phyloP scores from a whole-genome alignment of 2,888 invertebrate genomes.

The Dorcus parallelipipedus region DNA sequence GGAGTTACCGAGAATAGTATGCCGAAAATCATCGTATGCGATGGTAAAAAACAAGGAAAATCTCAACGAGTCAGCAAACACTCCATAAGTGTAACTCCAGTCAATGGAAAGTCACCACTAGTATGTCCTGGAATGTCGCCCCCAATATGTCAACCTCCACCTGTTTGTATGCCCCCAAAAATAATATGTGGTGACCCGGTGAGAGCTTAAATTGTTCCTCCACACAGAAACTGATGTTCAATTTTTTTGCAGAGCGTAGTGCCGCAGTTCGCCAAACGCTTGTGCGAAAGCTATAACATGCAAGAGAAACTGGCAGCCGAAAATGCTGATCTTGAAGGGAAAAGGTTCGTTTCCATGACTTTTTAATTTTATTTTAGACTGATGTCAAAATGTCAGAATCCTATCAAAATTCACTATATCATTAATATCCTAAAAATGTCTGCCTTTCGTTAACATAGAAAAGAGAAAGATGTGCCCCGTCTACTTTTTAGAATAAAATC shows the following conservation, averaged over 20 bases:
- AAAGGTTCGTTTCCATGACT: conserved; percentile 50
- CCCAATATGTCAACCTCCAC: neutral
- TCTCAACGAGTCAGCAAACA: neutral
- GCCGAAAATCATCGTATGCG: conserved; percentile 55
- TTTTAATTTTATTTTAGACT: neutral
- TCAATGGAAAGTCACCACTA: too few species aligned
- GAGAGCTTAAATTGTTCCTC: too few species aligned
- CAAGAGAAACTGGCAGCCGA: conserved; percentile 65
- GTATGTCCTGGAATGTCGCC: too few species aligned
- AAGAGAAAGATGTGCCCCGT: too few species aligned
- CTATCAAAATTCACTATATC: too few species aligned
- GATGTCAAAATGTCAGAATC: too few species aligned
- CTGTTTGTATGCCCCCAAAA: neutral
- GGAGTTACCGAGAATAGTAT: conserved; percentile 52
- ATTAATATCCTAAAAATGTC: too few species aligned
- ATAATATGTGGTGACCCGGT: too few species aligned
- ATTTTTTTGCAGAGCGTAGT: conserved; percentile 29
- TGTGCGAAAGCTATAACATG: conserved; percentile 64
- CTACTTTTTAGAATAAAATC: too few species aligned
- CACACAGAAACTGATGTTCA: neutral
- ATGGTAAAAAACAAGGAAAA: conserved; percentile 40
- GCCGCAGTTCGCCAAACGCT: conserved; percentile 52
- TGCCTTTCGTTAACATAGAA: too few species aligned
- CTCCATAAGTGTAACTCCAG: too few species aligned
- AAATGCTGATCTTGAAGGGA: conserved; percentile 65